Percentiles rank a stretch among this genome's conserved stretches.
These are phyloP conservation scores for Trichonephila clavata DNA, from an alignment of 1,140 invertebrate species.

Conservation along the genomic window DNA sequence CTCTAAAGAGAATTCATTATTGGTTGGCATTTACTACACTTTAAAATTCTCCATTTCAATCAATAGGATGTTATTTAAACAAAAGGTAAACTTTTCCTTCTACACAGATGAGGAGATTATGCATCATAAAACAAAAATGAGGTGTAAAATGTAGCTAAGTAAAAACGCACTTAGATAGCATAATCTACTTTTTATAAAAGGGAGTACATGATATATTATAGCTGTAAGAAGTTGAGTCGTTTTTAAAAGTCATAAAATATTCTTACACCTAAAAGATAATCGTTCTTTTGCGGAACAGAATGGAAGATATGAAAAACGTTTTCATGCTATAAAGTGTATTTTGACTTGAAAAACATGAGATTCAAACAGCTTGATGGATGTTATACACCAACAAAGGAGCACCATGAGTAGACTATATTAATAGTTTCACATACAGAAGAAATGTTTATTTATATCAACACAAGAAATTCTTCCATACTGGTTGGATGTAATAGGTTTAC, in stretches of 20 bases:
- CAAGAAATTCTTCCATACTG: too few relatives aligned
- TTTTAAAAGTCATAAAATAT: constrained; percentile 28
- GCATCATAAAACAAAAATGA: not conserved
- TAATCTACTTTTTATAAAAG: not conserved
- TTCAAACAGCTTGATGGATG: not conserved
- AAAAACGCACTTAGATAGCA: not conserved
- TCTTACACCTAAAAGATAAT: not conserved
- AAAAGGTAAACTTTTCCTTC: not conserved
- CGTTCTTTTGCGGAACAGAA: not conserved
- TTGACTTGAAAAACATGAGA: not conserved
- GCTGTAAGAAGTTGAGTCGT: not conserved
- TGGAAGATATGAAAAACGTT: not conserved
- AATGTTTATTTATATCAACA: too few relatives aligned
- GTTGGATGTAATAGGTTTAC: too few relatives aligned
- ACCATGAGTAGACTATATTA: not conserved
- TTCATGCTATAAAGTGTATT: not conserved
- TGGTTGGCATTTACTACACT: too few relatives aligned
- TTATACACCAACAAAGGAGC: not conserved
- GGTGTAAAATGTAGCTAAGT: not conserved
- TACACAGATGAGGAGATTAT: not conserved
- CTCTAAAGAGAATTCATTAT: too few relatives aligned
- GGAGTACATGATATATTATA: not conserved
- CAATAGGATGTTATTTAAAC: too few relatives aligned
- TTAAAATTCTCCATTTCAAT: too few relatives aligned
- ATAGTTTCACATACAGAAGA: too few relatives aligned